Percentiles rank a stretch among this genome's conserved stretches.
Evolutionary conservation across 2,113 vertebrate species (phyloP).

Genomic region (Crotalus horridus): DNA sequence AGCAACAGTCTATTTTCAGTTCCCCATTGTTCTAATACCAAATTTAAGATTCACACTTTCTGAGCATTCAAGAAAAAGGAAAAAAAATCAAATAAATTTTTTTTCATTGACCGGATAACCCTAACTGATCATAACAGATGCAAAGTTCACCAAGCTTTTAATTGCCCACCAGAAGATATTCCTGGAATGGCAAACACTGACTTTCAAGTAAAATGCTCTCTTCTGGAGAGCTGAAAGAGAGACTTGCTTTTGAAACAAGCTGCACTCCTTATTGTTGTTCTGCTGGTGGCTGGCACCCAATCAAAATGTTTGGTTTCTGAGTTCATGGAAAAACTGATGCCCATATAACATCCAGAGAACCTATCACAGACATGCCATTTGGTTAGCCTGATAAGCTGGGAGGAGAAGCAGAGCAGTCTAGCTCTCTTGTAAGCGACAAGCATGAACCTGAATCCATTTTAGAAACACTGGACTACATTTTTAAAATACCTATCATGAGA

Average conservation of each 20-base stretch:
- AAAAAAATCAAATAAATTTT: background rate
- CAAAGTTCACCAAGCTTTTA: slow-evolving; percentile 36
- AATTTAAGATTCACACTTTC: background rate
- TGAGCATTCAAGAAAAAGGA: background rate
- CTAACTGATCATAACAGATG: background rate
- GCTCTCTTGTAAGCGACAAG: background rate
- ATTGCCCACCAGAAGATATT: slow-evolving; percentile 18
- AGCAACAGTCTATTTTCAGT: slow-evolving; percentile 38
- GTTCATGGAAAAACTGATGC: background rate
- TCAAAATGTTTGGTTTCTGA: slow-evolving; percentile 14
- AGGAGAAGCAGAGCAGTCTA: background rate
- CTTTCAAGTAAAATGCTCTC: slow-evolving; percentile 9
- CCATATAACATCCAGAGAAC: background rate
- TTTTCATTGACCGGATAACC: slow-evolving; percentile 1
- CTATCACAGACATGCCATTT: background rate
- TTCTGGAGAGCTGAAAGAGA: slow-evolving; percentile 22
- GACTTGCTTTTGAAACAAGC: background rate
- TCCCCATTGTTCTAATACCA: slow-evolving; percentile 26
- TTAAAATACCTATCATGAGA: background rate
- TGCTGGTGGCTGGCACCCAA: background rate
- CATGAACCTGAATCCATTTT: rapidly evolving
- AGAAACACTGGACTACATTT: background rate
- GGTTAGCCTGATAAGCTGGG: rapidly evolving
- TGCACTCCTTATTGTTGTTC: slow-evolving; percentile 32
- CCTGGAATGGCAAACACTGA: background rate